Base-by-base conservation (phyloP, 2,113 vertebrate genomes). In the Dolichotis patagonum region DNA sequence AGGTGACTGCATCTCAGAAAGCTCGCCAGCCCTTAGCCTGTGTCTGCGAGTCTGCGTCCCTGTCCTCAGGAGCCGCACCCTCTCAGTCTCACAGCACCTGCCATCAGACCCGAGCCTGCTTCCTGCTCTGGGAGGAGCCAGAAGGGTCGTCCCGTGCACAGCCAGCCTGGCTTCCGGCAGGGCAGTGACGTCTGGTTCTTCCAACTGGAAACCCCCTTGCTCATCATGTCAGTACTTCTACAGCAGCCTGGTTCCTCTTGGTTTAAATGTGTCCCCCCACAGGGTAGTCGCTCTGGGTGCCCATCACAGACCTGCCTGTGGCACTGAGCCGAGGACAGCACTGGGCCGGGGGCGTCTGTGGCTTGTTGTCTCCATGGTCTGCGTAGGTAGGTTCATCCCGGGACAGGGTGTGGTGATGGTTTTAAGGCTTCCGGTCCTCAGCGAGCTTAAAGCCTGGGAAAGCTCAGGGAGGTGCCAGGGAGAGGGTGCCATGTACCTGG, bases 401-500 rank as follows among this genome's bases (percentile, higher is more conserved):
- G 43, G 69, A 49, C 62, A 20, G 49, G 24, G 60, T 7, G 0
- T 63, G 16, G 24, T 86, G 83, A 49, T 81, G 78, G 54, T 54
- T 89, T 41, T 65, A 85, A 90, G 17, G 22, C 13, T 3, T 43
- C 73, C 41, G 38, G 62, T 67, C 30, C 62, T 67, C 82, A 54
- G 19, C 19, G 91, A 73, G 63, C 63, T 83, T 80, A 82, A 80
- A 56, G 43, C 20, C 5, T 11, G 73, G 73, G 24, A 26, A 65
- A 85, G 65, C 17, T 22, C 41, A 12, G 60, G 80, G 6, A 49
- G 67, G 0, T 4, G 22, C 16, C 5, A 12, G n/a, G 86, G 24
- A 7, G 14, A 0, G 0, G 16, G 7, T 10, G 1, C 56, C 6
- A 0, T 0, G 1, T 46, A 17, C 8, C 1, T 22, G 63, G 22